Evolutionary conservation across 1,140 invertebrate genomes (phyloP), one percentile per base, ranked within the genome.

Genomic region (Bombus breviceps): DNA sequence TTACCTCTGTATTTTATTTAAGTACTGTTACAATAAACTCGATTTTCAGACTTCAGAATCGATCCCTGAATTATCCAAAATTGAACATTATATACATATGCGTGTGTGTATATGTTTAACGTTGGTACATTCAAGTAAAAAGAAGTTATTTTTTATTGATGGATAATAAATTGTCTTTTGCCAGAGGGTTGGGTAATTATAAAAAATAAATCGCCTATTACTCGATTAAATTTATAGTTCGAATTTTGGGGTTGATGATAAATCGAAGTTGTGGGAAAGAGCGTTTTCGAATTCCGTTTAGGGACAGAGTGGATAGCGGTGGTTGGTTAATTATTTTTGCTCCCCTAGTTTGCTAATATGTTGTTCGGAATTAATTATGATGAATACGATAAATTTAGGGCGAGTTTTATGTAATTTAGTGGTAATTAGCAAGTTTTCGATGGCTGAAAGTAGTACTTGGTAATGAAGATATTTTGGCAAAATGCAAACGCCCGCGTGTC

Each of bases 51-150:
- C n/a, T n/a, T n/a, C n/a, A n/a, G n/a, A n/a, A n/a, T n/a, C n/a
- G n/a, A n/a, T n/a, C n/a, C n/a, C n/a, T n/a, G n/a, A n/a, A n/a
- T n/a, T n/a, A n/a, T n/a, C n/a, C n/a, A n/a, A n/a, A n/a, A n/a
- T n/a, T n/a, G n/a, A n/a, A n/a, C n/a, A n/a, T n/a, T 15, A 47
- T 15, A 4, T 43, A 0, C 1, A 0, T 39, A 0, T 43, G 0
- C 1, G 3, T 1, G 13, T 43, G 3, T 43, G 0, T 15, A 0
- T 15, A 18, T 6, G 18, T 22, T 22, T 2, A 22, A 53, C 47
- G 5, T 53, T 53, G 6, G 6, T 53, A 8, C 18, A 8, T 53
- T 53, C 47, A 18, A 22, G 18, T 53, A 53, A 22, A 53, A 22
- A 53, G 8, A 22, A 22, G 15, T 53, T 8, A 53, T 22, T 0